These are phyloP conservation scores for Cephonodes hylas DNA, from an alignment of 2,888 invertebrate species.

Conservation along the genomic window DNA sequence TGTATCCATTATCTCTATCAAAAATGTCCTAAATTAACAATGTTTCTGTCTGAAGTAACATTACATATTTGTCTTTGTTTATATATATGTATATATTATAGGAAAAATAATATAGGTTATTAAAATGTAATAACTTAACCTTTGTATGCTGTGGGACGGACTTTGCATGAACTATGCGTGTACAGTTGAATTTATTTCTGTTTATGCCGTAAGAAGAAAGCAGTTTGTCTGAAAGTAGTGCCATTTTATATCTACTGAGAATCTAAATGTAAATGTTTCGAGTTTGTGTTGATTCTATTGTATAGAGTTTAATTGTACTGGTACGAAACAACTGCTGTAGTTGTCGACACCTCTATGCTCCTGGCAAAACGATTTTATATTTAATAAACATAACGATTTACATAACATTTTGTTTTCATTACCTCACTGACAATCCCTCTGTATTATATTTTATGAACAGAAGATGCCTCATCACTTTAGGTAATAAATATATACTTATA, in stretches of 20 bases:
- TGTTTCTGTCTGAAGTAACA: too few species aligned
- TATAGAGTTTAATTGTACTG: slow-evolving; percentile 69
- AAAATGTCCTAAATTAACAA: too few species aligned
- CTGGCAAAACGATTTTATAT: slow-evolving; percentile 73
- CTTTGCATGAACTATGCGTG: not conserved
- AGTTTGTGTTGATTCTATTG: slow-evolving; percentile 71
- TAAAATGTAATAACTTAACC: too few species aligned
- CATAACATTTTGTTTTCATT: slow-evolving; percentile 39
- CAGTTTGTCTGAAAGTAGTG: slow-evolving; percentile 33
- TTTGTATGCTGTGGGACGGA: too few species aligned
- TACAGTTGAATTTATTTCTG: too few species aligned
- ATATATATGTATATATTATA: too few species aligned
- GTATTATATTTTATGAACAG: too few species aligned
- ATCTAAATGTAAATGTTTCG: slow-evolving; percentile 59
- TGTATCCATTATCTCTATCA: too few species aligned
- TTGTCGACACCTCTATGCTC: slow-evolving; percentile 58
- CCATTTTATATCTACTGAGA: slow-evolving; percentile 43
- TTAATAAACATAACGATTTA: slow-evolving; percentile 69
- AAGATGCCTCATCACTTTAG: too few species aligned
- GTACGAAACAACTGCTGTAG: slow-evolving; percentile 61
- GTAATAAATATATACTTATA: too few species aligned
- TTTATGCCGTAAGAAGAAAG: slow-evolving; percentile 23
- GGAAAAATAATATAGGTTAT: too few species aligned
- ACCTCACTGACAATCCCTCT: not conserved
- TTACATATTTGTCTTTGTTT: too few species aligned